These are phyloP conservation scores for Phymastichus coffea DNA, from an alignment of 1,140 invertebrate genomes.

Conservation along the genomic window DNA sequence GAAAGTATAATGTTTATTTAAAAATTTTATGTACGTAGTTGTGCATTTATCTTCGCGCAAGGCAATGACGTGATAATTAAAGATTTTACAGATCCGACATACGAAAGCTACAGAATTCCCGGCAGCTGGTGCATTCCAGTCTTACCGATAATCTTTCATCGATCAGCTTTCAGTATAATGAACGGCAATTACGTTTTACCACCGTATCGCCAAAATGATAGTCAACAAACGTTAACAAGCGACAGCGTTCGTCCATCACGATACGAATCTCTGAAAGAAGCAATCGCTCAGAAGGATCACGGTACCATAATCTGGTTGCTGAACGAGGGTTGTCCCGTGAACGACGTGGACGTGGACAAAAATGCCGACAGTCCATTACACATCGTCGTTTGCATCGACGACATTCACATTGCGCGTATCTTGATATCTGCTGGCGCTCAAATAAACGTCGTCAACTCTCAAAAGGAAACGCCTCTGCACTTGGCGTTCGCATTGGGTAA, in stretches of 20 bases:
- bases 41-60: too few species aligned
- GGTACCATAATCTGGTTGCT: conserved; percentile 3
- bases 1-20: too few species aligned
- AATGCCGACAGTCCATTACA: background rate
- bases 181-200: background rate
- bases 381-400: background rate
- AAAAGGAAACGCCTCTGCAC: conserved; percentile 2
- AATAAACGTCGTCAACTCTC: background rate
- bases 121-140: too few species aligned
- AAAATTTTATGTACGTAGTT: too few species aligned
- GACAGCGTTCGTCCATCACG: background rate
- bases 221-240: background rate
- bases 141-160: background rate
- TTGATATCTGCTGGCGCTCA: background rate
- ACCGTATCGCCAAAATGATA: background rate
- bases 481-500: conserved; percentile 5
- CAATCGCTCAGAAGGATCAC: background rate
- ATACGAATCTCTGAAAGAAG: conserved; percentile 4
- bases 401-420: background rate
- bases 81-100: too few species aligned
- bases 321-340: conserved; percentile 14
- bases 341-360: background rate
- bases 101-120: too few species aligned
- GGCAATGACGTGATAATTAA: too few species aligned
- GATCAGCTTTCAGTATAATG: background rate